Percentiles rank a stretch among this genome's conserved stretches.
Conservation (phyloP, 2,888 invertebrate species). For the Metacarcinus magister region DNA sequence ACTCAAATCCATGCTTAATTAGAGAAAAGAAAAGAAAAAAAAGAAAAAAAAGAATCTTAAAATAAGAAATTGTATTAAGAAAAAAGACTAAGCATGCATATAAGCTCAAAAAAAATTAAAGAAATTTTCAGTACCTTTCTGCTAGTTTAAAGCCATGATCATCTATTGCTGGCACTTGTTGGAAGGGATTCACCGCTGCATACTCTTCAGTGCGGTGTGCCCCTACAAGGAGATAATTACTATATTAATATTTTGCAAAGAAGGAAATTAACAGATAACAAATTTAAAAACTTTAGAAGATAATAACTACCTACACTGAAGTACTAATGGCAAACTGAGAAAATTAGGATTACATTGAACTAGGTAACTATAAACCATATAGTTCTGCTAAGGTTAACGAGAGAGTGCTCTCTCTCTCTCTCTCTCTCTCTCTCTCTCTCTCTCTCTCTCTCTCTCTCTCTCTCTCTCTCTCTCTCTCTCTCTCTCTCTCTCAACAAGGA, state of each 20-base stretch:
- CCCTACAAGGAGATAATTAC: constrained; percentile 63
- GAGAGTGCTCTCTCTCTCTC: too few species aligned
- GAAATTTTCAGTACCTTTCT: constrained; percentile 84
- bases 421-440: too few species aligned
- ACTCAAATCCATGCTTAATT: too few species aligned
- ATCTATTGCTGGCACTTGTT: constrained; percentile 85
- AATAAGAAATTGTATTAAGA: too few species aligned
- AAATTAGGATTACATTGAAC: too few species aligned
- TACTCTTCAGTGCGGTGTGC: constrained; percentile 84
- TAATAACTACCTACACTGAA: not conserved
- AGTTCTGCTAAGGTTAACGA: too few species aligned
- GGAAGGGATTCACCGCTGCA: constrained; percentile 85
- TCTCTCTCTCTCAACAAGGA: not conserved
- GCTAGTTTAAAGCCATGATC: constrained; percentile 85
- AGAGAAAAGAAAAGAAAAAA: too few species aligned
- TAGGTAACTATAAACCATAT: too few species aligned
- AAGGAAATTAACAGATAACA: not conserved
- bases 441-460: too few species aligned
- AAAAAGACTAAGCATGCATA: not conserved
- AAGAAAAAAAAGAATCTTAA: too few species aligned
- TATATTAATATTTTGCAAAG: not conserved
- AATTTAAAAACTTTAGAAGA: not conserved
- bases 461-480: too few species aligned
- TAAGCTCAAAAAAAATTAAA: not conserved
- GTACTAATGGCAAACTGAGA: too few species aligned